phyloP scores from a whole-genome alignment of 1,140 invertebrate genomes.

The Trichonephila inaurata region DNA sequence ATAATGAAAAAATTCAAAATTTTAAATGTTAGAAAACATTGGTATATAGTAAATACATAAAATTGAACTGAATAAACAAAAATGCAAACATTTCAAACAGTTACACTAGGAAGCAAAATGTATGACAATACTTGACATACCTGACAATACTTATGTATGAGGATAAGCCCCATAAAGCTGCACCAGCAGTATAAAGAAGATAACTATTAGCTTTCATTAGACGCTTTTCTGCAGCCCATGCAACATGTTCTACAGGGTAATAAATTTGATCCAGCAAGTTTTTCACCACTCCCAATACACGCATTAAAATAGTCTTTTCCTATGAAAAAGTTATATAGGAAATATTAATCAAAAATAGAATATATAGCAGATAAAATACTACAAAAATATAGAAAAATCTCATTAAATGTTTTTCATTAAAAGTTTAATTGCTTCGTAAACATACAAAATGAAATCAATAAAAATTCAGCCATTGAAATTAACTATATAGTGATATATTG shows the following conservation, averaged over 20 bases:
- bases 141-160: conserved; percentile 59
- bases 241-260: conserved; percentile 65
- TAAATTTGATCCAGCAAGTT: conserved; percentile 64
- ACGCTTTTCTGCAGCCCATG: conserved; percentile 57
- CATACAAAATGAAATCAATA: no score
- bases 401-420: no score
- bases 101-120: no score
- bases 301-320: conserved; percentile 18
- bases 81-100: no score
- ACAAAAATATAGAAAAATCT: no score
- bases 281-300: conserved; percentile 40
- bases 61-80: no score
- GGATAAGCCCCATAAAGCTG: conserved; percentile 49
- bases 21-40: no score
- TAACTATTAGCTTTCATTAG: conserved; percentile 28
- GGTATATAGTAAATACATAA: no score
- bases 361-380: background rate
- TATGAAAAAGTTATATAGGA: background rate
- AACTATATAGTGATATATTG: no score
- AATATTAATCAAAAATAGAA: background rate
- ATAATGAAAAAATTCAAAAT: no score
- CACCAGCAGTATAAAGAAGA: conserved; percentile 3
- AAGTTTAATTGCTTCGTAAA: no score
- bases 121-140: background rate
- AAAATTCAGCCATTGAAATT: no score